phyloP scores from a whole-genome alignment of 1,140 invertebrate genomes.

The Sinella curviseta region DNA sequence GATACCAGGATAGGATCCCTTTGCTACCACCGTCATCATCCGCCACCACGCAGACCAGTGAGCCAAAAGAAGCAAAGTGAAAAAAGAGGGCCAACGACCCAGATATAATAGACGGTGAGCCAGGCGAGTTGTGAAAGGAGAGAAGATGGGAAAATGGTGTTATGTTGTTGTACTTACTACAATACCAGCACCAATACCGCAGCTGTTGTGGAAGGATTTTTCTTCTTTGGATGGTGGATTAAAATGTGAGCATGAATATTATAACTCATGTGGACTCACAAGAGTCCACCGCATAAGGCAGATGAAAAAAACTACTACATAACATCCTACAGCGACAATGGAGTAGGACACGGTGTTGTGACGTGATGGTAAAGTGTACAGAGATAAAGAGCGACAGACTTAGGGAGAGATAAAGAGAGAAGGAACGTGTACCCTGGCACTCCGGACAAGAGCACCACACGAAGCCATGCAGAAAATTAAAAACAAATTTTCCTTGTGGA shows the following conservation, averaged over 20 bases:
- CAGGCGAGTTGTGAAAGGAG: neutral
- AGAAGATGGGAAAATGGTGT: neutral
- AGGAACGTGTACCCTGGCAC: neutral
- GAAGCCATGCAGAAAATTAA: slow-evolving; percentile 15
- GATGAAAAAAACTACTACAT: neutral
- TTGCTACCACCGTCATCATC: too few relatives aligned
- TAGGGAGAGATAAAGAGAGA: too few relatives aligned
- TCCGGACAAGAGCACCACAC: neutral
- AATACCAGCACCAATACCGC: neutral
- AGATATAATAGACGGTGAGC: neutral
- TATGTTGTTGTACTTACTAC: neutral
- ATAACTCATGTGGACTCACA: neutral
- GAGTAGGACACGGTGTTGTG: neutral
- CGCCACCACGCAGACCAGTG: too few relatives aligned
- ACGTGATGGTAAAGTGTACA: too few relatives aligned
- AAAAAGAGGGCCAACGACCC: slow-evolving; percentile 6
- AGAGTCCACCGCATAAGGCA: neutral
- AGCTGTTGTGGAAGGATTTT: neutral
- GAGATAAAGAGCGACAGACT: too few relatives aligned
- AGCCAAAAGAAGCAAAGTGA: neutral
- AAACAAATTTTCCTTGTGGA: slow-evolving; percentile 16
- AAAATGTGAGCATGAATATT: neutral
- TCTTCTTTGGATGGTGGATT: neutral
- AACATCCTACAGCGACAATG: neutral
- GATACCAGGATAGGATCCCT: too few relatives aligned